Base-by-base conservation (phyloP, 2,888 invertebrate genomes). In the Catocala sponsa region DNA sequence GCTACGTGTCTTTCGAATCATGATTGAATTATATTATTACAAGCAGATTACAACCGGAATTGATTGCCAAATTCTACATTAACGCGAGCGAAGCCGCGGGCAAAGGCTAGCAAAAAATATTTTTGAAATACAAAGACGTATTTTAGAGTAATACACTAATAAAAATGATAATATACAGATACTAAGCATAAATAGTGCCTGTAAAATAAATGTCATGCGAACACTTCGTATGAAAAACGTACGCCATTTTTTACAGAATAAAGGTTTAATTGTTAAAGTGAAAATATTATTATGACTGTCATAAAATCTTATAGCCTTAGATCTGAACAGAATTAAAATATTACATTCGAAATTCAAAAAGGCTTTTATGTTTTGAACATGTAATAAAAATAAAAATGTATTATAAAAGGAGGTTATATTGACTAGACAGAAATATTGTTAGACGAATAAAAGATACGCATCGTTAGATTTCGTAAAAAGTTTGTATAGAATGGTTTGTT, bases 221-320 rank as follows among this genome's bases (percentile, higher is more conserved):
- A 11, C 7, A 41, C 32, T 52, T 52, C 42, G 15, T 52, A 42
- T 52, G 52, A 42, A 47, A 32, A 32, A 48, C 38, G 47, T 13
- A 42, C 0, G 9, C n/a, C 7, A 50, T 50, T 46, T 52, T 46
- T 47, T 47, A 13, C 42, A 2, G 48, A 42, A 53, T 58, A 13
- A 53, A 59, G 13, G 33, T 10, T 49, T 43, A 59, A 54, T 50
- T 54, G 25, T 11, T 11, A 54, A 49, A 38, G 42, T n/a, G 38
- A 55, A 32, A 60, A 55, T 50, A 55, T 35, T 50, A 55, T 35
- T n/a, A 33, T 12, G n/a, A 35, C 5, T 43, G 15, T 33, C 35
- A 25, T 54, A 25, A 43, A 59, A 59, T 54, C 15, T 54, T 54
- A 54, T 48, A 12, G 10, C 35, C 43, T 5, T 54, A 48, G 32